Evolutionary conservation across 2,888 invertebrate species (phyloP).

Genomic region (Leucozona laternaria): DNA sequence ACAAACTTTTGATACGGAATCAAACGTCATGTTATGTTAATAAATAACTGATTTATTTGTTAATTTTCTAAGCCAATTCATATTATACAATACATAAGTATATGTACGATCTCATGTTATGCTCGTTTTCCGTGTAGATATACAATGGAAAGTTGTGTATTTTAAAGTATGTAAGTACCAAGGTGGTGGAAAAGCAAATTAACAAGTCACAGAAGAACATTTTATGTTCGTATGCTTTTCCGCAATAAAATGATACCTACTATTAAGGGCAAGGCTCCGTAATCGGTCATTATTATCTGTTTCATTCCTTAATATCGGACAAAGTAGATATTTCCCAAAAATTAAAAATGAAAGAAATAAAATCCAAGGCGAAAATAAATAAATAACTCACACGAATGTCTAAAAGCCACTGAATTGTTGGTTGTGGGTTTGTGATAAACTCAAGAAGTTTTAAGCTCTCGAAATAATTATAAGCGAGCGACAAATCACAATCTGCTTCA

Average conservation of each 20-base stretch:
- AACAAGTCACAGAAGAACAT: background rate
- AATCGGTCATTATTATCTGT: too few relatives aligned
- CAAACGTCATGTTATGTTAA: slow-evolving; percentile 5
- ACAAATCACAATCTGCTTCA: too few relatives aligned
- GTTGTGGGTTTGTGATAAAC: too few relatives aligned
- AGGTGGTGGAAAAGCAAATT: background rate
- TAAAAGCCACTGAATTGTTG: too few relatives aligned
- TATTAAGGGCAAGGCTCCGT: background rate
- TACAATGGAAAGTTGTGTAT: background rate
- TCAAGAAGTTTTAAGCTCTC: too few relatives aligned
- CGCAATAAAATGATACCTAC: background rate
- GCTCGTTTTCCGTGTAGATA: background rate
- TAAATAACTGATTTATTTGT: slow-evolving; percentile 1
- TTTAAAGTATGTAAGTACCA: background rate
- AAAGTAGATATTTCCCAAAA: too few relatives aligned
- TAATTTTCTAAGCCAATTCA: background rate
- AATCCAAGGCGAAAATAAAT: too few relatives aligned
- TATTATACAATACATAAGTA: too few relatives aligned
- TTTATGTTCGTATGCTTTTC: background rate
- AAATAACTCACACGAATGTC: too few relatives aligned
- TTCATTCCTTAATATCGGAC: too few relatives aligned
- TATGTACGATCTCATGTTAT: background rate
- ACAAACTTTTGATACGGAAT: background rate
- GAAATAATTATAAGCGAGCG: too few relatives aligned
- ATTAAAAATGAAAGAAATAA: too few relatives aligned